Evolutionary conservation across 2,113 vertebrate genomes (phyloP).

Genomic region (Geococcyx californianus): DNA sequence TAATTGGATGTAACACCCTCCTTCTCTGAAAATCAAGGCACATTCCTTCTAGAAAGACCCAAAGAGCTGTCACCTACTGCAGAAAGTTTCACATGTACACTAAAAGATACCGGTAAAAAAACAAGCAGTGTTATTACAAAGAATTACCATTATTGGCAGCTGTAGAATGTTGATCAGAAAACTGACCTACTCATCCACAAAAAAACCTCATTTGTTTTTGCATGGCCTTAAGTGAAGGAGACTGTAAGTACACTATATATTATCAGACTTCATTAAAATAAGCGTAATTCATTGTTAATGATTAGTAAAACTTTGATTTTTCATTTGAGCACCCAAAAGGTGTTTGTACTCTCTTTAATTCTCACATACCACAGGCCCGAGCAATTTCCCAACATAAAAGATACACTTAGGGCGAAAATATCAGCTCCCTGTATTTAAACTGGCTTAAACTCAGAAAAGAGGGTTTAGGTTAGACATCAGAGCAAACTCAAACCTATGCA

Average conservation of each 20-base stretch:
- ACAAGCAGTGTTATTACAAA: background rate
- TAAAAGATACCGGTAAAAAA: background rate
- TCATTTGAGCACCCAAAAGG: background rate
- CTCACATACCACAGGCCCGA: background rate
- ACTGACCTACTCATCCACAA: background rate
- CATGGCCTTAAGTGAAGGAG: background rate
- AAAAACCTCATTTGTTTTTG: background rate
- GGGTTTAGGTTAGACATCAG: background rate
- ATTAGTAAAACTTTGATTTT: background rate
- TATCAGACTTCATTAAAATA: background rate
- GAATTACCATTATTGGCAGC: background rate
- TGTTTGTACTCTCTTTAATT: background rate
- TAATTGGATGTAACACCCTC: background rate
- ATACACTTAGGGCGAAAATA: background rate
- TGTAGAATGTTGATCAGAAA: constrained; percentile 11
- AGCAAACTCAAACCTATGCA: background rate
- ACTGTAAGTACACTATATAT: background rate
- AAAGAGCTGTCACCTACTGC: background rate
- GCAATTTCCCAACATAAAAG: background rate
- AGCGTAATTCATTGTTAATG: background rate
- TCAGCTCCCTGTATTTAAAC: background rate
- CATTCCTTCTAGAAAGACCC: background rate
- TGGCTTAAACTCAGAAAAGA: background rate
- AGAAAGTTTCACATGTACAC: background rate
- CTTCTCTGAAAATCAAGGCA: background rate